Base-by-base conservation (phyloP, 2,888 invertebrate genomes). In the Callyntrura guangdongensis region DNA sequence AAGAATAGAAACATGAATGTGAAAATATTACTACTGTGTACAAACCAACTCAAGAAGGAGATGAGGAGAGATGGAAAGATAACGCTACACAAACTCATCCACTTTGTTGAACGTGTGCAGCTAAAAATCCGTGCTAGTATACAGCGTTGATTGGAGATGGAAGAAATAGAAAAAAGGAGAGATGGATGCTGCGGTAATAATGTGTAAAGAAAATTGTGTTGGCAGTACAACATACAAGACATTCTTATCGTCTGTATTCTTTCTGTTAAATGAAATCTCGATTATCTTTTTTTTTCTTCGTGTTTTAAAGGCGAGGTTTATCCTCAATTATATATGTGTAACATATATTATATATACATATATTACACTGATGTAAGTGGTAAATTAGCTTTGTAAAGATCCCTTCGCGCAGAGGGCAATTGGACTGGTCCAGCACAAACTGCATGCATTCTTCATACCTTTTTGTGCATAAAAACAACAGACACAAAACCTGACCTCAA, bases 321-420 rank as follows among this genome's bases (percentile, higher is more conserved):
- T 47, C 49, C 36, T 36, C 25, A 82, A 11, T 22, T 20, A 49
- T 11, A 14, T 84, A 59, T 56, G 2, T 59, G 49, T 45, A 22
- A 22, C 25, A 22, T 47, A 45, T 53, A 25, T 64, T 56, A 81
- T n/a, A n/a, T n/a, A n/a, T n/a, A n/a, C n/a, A n/a, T n/a, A n/a
- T 64, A 74, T 47, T 36, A 36, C 47, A 74, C 22, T 45, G 61
- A 64, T 79, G 77, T 77, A 64, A 79, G 64, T 77, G 79, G 64
- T 77, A 79, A 86, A 86, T 86, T 86, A 79, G 64, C 79, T 79
- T 67, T 27, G 77, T 86, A 61, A 74, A 64, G 36, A 36, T 36
- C 45, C 49, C 20, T 69, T 67, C 53, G 47, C 20, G 20, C 25
- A 79, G 17, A 25, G 17, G 56, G 79, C 56, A 56, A 79, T 27